These are phyloP conservation scores for Rhizomys pruinosus DNA, from an alignment of 2,113 vertebrate genomes.

Conservation along the genomic window DNA sequence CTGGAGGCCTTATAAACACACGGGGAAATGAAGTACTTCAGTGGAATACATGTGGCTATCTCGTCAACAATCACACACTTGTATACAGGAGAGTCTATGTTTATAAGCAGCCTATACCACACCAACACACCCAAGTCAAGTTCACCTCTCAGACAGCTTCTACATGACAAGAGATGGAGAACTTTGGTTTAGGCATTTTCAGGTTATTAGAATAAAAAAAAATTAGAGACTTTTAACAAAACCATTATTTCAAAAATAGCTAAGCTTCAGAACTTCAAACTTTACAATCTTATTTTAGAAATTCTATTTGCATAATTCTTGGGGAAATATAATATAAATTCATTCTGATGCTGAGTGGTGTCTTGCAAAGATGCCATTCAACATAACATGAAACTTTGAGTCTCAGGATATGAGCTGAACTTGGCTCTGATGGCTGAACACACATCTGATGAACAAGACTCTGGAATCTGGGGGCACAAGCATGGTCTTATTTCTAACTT, in stretches of 20 bases:
- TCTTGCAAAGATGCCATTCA: background rate
- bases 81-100: too few species aligned
- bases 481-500: background rate
- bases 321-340: background rate
- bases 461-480: background rate
- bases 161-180: background rate
- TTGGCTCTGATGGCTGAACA: background rate
- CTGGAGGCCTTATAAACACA: background rate
- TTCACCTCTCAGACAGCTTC: background rate
- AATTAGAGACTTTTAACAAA: slow-evolving; percentile 20
- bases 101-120: background rate
- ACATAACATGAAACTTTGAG: background rate
- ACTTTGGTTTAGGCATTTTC: slow-evolving; percentile 35
- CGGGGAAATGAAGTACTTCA: background rate
- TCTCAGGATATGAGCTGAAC: background rate
- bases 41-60: background rate
- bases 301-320: slow-evolving; percentile 45
- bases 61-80: too few species aligned
- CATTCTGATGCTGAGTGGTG: background rate
- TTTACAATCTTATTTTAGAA: slow-evolving; percentile 47
- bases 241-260: slow-evolving; percentile 58
- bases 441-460: rapidly evolving
- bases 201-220: slow-evolving; percentile 39
- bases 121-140: background rate
- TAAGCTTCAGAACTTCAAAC: background rate